Percentiles rank a stretch among this genome's conserved stretches.
These are phyloP conservation scores for Neodontobutis hainanensis DNA, from an alignment of 2,113 vertebrate genomes.

Conservation along the genomic window DNA sequence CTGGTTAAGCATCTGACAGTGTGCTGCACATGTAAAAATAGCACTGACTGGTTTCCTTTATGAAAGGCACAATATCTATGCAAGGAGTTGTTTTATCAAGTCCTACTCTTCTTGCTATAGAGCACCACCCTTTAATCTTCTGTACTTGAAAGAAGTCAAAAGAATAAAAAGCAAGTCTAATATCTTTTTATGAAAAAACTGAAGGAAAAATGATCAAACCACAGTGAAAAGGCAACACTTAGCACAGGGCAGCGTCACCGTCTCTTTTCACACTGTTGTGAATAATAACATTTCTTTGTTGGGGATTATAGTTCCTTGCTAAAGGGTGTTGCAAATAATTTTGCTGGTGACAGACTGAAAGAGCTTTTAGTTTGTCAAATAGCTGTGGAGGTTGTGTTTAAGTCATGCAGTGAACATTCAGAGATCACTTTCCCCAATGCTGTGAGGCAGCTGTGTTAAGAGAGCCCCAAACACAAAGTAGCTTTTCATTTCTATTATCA, in stretches of 20 bases:
- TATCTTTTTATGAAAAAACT: constrained; percentile 49
- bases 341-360: constrained; percentile 61
- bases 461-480: constrained; percentile 63
- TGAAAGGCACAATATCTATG: constrained; percentile 55
- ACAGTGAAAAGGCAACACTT: constrained; percentile 52
- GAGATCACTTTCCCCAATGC: constrained; percentile 66
- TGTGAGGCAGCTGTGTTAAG: constrained; percentile 55
- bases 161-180: constrained; percentile 55
- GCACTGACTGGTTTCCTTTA: constrained; percentile 44
- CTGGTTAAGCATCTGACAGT: constrained; percentile 42
- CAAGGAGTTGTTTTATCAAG: constrained; percentile 57
- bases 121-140: constrained; percentile 54
- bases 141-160: constrained; percentile 51
- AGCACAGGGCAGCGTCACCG: constrained; percentile 54
- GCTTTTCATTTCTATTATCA: constrained; percentile 76
- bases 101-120: constrained; percentile 37
- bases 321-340: constrained; percentile 67
- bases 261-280: constrained; percentile 64
- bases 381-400: constrained; percentile 63
- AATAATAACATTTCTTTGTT: constrained; percentile 70
- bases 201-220: constrained; percentile 42
- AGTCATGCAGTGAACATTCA: constrained; percentile 61
- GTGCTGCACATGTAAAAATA: constrained; percentile 38
- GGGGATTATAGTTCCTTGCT: constrained; percentile 68
- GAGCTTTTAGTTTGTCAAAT: constrained; percentile 70